phyloP scores from a whole-genome alignment of 2,113 vertebrate genomes.

The Oreochromis tanganicae region DNA sequence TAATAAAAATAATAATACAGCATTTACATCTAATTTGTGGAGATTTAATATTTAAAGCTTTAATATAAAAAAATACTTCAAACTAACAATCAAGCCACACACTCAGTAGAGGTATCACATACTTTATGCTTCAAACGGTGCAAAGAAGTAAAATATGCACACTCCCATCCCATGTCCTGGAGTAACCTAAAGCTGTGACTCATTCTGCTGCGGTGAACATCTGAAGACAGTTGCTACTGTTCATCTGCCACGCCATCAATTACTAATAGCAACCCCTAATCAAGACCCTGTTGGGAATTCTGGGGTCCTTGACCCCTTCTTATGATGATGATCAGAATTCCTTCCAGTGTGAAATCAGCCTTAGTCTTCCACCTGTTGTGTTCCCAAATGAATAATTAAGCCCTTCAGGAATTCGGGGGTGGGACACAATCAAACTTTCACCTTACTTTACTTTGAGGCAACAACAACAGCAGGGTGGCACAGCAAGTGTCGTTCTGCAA shows the following conservation, averaged over 20 bases:
- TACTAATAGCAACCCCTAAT: conserved; percentile 22
- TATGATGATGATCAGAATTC: conserved; percentile 19
- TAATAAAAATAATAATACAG: not conserved
- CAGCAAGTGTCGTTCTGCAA: not conserved
- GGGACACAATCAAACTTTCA: conserved; percentile 10
- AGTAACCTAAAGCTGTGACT: conserved; percentile 14
- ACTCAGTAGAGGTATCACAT: not conserved
- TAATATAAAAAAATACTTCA: not conserved
- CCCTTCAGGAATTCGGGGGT: not conserved
- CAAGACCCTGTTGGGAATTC: conserved; percentile 11
- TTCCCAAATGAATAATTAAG: conserved; percentile 3
- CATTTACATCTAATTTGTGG: not conserved
- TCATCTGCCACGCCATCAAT: conserved; percentile 39
- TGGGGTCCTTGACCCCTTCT: not conserved
- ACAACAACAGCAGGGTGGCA: not conserved
- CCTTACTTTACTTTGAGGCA: conserved; percentile 36
- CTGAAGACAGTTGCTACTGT: conserved; percentile 42
- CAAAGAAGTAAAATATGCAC: not conserved
- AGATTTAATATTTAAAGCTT: not conserved
- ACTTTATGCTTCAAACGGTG: not conserved
- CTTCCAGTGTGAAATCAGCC: conserved; percentile 28
- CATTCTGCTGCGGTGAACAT: not conserved
- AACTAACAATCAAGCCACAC: not conserved
- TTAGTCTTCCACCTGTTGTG: conserved; percentile 45
- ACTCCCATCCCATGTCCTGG: not conserved